Evolutionary conservation across 2,113 vertebrate species (phyloP).

Genomic region (Ciconia maguari): DNA sequence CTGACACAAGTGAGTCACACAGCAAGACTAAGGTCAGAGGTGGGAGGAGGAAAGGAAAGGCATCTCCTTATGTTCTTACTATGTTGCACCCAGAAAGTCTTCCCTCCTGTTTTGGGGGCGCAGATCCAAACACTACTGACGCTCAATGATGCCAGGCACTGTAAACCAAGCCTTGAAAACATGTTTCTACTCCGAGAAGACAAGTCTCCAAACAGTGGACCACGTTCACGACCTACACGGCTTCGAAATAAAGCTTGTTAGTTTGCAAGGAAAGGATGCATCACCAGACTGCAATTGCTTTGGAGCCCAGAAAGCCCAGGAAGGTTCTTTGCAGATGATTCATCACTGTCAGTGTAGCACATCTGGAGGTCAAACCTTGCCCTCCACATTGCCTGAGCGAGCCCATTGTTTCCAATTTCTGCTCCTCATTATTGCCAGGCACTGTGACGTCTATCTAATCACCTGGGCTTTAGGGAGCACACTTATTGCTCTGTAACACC

Average conservation of each 20-base stretch:
- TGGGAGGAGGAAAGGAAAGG: not conserved
- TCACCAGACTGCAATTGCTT: not conserved
- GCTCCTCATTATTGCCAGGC: not conserved
- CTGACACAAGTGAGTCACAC: not conserved
- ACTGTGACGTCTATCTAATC: not conserved
- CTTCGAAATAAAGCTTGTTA: not conserved
- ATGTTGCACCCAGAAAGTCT: not conserved
- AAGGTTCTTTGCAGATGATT: not conserved
- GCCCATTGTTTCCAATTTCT: not conserved
- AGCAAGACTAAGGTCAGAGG: not conserved
- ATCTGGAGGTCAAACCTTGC: not conserved
- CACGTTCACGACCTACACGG: not conserved
- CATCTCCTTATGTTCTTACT: not conserved
- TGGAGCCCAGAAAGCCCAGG: not conserved
- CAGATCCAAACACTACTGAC: not conserved
- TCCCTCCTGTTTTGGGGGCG: not conserved
- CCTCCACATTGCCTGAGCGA: not conserved
- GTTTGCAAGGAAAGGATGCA: not conserved
- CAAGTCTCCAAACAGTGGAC: not conserved
- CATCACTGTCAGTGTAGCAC: not conserved
- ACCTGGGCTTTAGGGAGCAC: not conserved
- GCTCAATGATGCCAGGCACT: not conserved
- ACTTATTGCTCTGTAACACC: not conserved
- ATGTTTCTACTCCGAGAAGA: not conserved
- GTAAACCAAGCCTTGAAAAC: not conserved